phyloP scores from a whole-genome alignment of 2,797 vertebrate species.

The Loris lydekkerianus region DNA sequence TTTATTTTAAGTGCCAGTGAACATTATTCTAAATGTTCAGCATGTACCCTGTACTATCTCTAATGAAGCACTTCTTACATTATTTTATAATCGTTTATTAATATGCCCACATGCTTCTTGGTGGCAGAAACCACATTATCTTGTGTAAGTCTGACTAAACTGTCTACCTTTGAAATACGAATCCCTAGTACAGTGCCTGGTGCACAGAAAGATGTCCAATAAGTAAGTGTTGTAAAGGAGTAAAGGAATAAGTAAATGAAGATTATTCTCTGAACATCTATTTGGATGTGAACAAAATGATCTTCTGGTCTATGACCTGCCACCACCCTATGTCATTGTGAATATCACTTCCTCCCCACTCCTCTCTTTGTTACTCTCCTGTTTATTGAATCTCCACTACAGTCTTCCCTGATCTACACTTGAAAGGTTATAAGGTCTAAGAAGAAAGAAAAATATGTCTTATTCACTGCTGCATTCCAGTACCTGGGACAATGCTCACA shows the following conservation, averaged over 20 bases:
- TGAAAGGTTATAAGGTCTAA: background rate
- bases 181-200: background rate
- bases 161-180: background rate
- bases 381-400: background rate
- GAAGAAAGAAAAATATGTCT: background rate
- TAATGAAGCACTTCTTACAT: background rate
- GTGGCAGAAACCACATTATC: background rate
- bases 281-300: background rate
- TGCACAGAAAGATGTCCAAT: background rate
- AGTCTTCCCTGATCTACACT: background rate
- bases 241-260: background rate
- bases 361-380: background rate
- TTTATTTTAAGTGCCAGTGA: background rate
- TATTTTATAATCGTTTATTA: background rate
- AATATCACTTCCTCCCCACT: background rate
- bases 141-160: background rate
- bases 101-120: background rate
- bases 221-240: background rate
- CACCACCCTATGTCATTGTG: background rate
- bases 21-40: background rate
- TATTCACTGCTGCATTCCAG: background rate
- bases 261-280: background rate
- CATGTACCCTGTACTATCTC: background rate
- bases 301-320: background rate
- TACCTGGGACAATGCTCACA: background rate